A percentile compares a stretch with the other conserved stretches of the same genome.
Evolutionary conservation across 2,888 invertebrate genomes (phyloP).

Genomic region (Perdita meconis): DNA sequence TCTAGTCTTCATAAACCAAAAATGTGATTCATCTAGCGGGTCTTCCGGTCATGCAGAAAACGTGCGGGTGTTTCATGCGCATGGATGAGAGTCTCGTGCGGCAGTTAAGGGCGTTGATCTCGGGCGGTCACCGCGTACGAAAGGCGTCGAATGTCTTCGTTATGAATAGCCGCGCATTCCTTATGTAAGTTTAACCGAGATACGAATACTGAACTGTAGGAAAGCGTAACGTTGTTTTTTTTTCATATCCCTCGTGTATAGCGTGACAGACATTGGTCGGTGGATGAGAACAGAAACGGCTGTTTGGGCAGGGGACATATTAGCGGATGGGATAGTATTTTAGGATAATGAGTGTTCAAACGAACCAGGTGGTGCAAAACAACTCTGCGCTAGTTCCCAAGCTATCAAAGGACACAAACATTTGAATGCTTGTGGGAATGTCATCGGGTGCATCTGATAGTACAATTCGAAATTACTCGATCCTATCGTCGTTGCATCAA

Average conservation of each 20-base stretch:
- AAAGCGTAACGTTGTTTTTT: conserved; percentile 8
- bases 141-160: conserved; percentile 39
- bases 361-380: not conserved
- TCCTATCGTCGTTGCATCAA: conserved; percentile 65
- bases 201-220: conserved; percentile 10
- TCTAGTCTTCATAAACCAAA: not conserved
- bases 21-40: not conserved
- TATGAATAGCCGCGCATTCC: conserved; percentile 17
- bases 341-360: conserved; percentile 8
- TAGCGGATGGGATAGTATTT: conserved; percentile 16
- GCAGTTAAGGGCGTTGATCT: conserved; percentile 54
- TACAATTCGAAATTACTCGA: conserved; percentile 68
- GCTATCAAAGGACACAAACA: not conserved
- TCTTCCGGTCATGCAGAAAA: not conserved
- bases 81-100: conserved; percentile 32
- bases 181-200: conserved; percentile 29
- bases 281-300: conserved; percentile 33
- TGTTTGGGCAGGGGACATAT: conserved; percentile 41
- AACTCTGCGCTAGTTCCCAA: not conserved
- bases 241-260: conserved; percentile 22
- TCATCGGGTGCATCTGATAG: not conserved
- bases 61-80: conserved; percentile 10
- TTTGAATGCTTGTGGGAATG: not conserved
- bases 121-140: conserved; percentile 39
- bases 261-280: conserved; percentile 41